These are phyloP conservation scores for Siniperca obscura DNA, from an alignment of 2,797 vertebrate genomes.

Conservation along the genomic window DNA sequence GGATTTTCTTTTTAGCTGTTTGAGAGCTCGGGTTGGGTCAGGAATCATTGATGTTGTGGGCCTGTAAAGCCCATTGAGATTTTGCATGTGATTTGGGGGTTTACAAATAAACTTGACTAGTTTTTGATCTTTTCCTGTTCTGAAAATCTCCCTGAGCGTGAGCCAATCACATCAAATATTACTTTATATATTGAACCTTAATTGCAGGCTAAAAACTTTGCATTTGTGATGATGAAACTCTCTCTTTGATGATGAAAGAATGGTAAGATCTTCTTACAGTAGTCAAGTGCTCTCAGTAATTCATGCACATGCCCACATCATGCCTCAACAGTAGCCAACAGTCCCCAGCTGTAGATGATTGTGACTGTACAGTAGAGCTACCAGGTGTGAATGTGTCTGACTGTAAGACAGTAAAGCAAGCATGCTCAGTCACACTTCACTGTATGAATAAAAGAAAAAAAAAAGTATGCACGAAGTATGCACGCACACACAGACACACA, in stretches of 20 bases:
- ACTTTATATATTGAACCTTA: slow-evolving; percentile 21
- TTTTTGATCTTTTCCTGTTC: slow-evolving; percentile 39
- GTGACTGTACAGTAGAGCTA: slow-evolving; percentile 7
- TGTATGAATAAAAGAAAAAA: slow-evolving; percentile 36
- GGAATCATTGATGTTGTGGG: slow-evolving; percentile 32
- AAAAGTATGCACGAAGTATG: too few species aligned
- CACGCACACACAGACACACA: slow-evolving; percentile 13
- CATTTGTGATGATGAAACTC: slow-evolving; percentile 42
- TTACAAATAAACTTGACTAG: slow-evolving; percentile 20
- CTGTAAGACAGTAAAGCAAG: slow-evolving; percentile 22
- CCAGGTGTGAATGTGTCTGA: slow-evolving; percentile 31
- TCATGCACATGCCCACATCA: not conserved
- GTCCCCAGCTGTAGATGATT: not conserved
- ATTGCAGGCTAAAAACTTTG: slow-evolving; percentile 13
- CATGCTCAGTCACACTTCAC: slow-evolving; percentile 23
- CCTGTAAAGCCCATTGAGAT: slow-evolving; percentile 8
- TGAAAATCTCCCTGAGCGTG: slow-evolving; percentile 2
- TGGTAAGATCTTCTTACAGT: not conserved
- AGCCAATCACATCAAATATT: slow-evolving; percentile 27
- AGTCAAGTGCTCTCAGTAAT: not conserved
- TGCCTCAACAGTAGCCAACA: not conserved
- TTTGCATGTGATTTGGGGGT: slow-evolving; percentile 3
- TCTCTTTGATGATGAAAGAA: slow-evolving; percentile 56
- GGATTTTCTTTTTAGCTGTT: slow-evolving; percentile 12
- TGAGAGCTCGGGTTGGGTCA: slow-evolving; percentile 16